These are phyloP conservation scores for Nycticebus coucang DNA, from an alignment of 2,113 vertebrate genomes.

Conservation along the genomic window DNA sequence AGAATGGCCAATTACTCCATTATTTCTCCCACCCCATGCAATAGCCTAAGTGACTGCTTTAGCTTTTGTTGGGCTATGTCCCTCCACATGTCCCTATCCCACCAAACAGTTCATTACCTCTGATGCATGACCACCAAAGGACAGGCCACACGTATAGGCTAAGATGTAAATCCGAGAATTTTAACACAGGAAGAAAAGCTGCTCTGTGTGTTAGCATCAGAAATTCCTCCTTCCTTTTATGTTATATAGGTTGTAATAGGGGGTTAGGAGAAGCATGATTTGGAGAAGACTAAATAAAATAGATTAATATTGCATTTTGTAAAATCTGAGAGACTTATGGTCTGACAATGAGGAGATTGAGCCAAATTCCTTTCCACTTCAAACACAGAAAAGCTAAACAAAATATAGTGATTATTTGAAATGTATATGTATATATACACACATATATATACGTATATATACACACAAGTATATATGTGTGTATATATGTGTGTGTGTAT, in stretches of 20 bases:
- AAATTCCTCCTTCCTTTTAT: not conserved
- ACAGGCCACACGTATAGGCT: not conserved
- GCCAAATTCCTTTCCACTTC: not conserved
- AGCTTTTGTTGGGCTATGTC: not conserved
- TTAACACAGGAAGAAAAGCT: not conserved
- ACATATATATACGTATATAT: too few relatives aligned
- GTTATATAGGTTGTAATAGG: not conserved
- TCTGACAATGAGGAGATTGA: not conserved
- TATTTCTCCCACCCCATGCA: not conserved
- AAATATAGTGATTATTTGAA: not conserved
- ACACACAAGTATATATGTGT: too few relatives aligned
- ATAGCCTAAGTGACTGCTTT: not conserved
- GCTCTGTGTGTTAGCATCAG: not conserved
- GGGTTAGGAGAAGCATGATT: not conserved
- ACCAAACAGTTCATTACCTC: not conserved
- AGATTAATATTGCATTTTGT: not conserved
- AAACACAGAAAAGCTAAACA: slow-evolving; percentile 56
- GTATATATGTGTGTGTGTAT: too few relatives aligned
- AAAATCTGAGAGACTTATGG: slow-evolving; percentile 26
- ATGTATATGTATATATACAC: not conserved
- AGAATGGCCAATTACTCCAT: not conserved
- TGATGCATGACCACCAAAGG: not conserved
- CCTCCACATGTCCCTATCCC: not conserved
- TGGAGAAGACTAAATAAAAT: slow-evolving; percentile 19
- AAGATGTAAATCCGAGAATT: not conserved